Evolutionary conservation across 1,140 invertebrate genomes (phyloP).

Genomic region (Hydropsyche tenuis): DNA sequence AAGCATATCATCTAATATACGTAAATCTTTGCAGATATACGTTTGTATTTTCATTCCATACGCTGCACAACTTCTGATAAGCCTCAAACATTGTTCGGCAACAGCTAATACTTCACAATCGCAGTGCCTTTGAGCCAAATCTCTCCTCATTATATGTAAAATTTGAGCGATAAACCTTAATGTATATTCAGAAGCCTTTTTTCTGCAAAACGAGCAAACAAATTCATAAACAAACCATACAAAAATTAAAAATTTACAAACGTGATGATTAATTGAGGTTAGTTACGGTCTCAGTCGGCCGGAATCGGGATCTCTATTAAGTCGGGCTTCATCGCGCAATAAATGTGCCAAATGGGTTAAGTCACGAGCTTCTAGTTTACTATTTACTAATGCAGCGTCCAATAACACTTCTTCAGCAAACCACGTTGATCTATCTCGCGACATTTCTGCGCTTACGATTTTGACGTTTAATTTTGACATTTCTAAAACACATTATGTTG

Average conservation of each 20-base stretch:
- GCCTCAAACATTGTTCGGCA: constrained; percentile 59
- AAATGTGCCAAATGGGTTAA: constrained; percentile 62
- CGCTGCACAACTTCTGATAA: constrained; percentile 60
- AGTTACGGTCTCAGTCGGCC: constrained; percentile 60
- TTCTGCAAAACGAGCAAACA: constrained; percentile 56
- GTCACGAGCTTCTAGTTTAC: constrained; percentile 61
- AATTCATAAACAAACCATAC: no score
- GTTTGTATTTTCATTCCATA: constrained; percentile 63
- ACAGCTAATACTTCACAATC: constrained; percentile 60
- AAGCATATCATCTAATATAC: constrained; percentile 61
- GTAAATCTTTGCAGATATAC: constrained; percentile 62
- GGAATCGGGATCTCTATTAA: constrained; percentile 61
- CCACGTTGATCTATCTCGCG: constrained; percentile 63
- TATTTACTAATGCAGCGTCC: constrained; percentile 62
- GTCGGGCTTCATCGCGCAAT: constrained; percentile 60
- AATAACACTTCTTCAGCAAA: constrained; percentile 62
- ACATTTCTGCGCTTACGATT: constrained; percentile 55
- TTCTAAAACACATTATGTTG: no score
- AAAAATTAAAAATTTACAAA: no score
- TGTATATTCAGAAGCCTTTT: constrained; percentile 63
- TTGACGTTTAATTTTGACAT: no score
- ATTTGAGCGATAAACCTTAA: constrained; percentile 61
- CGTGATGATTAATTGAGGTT: neutral
- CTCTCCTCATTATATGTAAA: constrained; percentile 60
- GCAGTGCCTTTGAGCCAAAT: constrained; percentile 60